Evolutionary conservation across 2,797 vertebrate species (phyloP), one percentile per base, ranked within the genome.

Genomic region (Peromyscus melanophrys): DNA sequence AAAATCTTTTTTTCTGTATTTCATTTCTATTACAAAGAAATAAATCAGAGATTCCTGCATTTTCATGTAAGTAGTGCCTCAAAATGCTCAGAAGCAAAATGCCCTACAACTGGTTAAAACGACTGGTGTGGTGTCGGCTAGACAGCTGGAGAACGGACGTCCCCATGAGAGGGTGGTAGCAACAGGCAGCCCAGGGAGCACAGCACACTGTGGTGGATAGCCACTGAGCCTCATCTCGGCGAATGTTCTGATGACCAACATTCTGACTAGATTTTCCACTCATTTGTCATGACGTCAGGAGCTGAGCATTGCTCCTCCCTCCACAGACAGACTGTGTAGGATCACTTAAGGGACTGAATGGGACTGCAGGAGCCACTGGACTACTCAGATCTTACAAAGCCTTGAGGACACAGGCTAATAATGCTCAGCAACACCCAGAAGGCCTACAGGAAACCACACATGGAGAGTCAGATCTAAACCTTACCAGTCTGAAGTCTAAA

Each of bases 1-100:
- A 29, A 96, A 95, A 76, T 92, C 37, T 55, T 52, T 52, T 76
- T 37, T 23, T 87, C 94, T 94, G 16, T 73, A 55, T 92, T 13
- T 73, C 67, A 88, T 78, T 96, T 94, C 40, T 83, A 40, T 85
- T 91, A 84, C 76, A 94, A 90, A 75, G 14, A 94, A 55, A 55
- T 55, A 86, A 92, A 90, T 67, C 6, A 82, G 23, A 92, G 93
- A 93, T 82, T 93, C 11, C 93, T 94, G 6, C 0, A 63, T 92
- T 94, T 96, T 89, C 80, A 21, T 40, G 49, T n/a, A 84, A 95
- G 87, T 61, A 40, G n/a, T 34, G 49, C 34, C 29, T 81, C 82
- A 77, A 77, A 63, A 65, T 77, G 17, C 61, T 95, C 59, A 85
- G 65, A 77, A 34, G n/a, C 71, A 46, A 31, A 92, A 86, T 16